Percentiles rank a stretch among this genome's conserved stretches.
Conservation (phyloP, 2,797 vertebrate genomes). For the Ctenochaetus hawaiiensis region DNA sequence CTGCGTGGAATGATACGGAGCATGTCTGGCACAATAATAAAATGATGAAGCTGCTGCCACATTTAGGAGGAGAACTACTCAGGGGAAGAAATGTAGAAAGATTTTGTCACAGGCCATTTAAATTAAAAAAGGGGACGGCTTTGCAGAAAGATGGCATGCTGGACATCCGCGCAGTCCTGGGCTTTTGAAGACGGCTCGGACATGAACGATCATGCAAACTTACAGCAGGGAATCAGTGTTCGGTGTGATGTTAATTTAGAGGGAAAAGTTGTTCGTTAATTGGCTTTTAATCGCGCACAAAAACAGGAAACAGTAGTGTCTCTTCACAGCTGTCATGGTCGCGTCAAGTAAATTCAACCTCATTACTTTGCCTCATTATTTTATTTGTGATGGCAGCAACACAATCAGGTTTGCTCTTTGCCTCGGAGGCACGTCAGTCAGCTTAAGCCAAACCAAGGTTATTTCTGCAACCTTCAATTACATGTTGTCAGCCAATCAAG, state of each 20-base stretch:
- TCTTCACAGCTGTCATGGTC: constrained; percentile 24
- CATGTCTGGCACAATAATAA: constrained; percentile 10
- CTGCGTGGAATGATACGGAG: constrained; percentile 28
- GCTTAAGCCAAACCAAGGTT: constrained; percentile 2
- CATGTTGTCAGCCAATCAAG: no score
- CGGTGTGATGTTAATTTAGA: background rate
- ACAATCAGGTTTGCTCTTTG: constrained; percentile 10
- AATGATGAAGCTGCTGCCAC: constrained; percentile 27
- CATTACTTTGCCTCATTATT: constrained; percentile 34
- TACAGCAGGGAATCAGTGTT: background rate
- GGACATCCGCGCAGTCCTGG: background rate
- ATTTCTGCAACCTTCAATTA: background rate
- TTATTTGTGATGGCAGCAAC: constrained; percentile 2
- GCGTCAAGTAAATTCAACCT: constrained; percentile 15
- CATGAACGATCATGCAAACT: background rate
- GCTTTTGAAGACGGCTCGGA: background rate
- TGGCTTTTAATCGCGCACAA: constrained; percentile 13
- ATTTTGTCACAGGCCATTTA: background rate
- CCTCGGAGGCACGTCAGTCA: background rate
- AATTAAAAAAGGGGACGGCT: background rate
- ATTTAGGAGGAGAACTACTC: constrained; percentile 24
- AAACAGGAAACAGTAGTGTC: constrained; percentile 2
- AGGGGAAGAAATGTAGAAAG: constrained; percentile 14
- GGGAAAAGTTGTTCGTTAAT: constrained; percentile 25
- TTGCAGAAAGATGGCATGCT: background rate